Base-by-base conservation (phyloP, 1,140 invertebrate genomes). In the Paralvinella palmiformis region DNA sequence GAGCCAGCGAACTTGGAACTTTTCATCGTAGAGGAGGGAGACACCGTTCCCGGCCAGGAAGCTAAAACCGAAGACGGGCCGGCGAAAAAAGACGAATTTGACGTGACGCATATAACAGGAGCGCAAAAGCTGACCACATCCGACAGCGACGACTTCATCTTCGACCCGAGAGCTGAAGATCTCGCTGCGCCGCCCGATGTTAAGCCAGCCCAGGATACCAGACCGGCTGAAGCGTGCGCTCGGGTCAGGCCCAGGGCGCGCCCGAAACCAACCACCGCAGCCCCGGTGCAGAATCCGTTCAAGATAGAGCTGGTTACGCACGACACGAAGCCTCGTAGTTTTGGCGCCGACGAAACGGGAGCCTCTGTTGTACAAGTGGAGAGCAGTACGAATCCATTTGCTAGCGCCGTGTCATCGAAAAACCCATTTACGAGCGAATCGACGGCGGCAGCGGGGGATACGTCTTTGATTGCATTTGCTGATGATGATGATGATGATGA, bases 211-310 rank as follows among this genome's bases (percentile, higher is more conserved):
- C 20, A 24, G 13, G 41, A 60, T 41, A 24, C 27, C 6, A 45
- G 4, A n/a, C 7, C 10, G 10, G 15, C 24, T 53, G 7, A 15
- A 20, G 15, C 37, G 7, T 24, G 27, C 20, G 41, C 35, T 31
- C 32, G 37, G n/a, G 32, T 55, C 13, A 59, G 53, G 22, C 20
- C 62, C 15, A 57, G 62, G 33, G 56, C 62, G 3, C 32, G 62
- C 7, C 62, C 62, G 1, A 50, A 22, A 31, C 27, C 29, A 17
- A 35, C 48, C 6, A 44, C 31, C 17, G 24, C 17, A 29, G 32
- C 56, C 15, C 44, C 41, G 41, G 17, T 35, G 5, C 31, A 52
- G 1, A 64, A 64, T 50, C 62, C 62, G 20, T 64, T 64, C 35
- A 64, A 59, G 22, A 37, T 64, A n/a, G 35, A 59, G 20, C 52